Evolutionary conservation across 1,140 invertebrate genomes (phyloP).

Genomic region (Drosophila insularis): DNA sequence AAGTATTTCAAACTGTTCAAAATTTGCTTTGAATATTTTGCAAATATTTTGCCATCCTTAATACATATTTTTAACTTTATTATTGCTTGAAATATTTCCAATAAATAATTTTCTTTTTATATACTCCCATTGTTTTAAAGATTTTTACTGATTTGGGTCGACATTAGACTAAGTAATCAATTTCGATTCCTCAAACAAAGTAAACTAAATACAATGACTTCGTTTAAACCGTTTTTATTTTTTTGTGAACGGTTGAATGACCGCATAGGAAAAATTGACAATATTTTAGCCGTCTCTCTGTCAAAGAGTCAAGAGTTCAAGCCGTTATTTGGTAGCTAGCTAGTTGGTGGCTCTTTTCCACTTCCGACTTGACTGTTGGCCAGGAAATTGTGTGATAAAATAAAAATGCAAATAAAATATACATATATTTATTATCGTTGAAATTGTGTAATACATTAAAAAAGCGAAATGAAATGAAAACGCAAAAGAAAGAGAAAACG

Average conservation of each 20-base stretch:
- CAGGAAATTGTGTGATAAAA: slow-evolving; percentile 58
- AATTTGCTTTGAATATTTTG: no score
- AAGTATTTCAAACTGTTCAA: no score
- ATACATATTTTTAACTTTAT: no score
- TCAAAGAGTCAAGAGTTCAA: slow-evolving; percentile 58
- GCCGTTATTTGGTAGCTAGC: slow-evolving; percentile 30
- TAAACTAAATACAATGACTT: neutral
- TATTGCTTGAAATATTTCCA: no score
- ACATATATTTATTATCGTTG: slow-evolving; percentile 48
- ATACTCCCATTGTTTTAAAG: no score
- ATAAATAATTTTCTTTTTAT: no score
- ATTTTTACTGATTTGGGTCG: no score
- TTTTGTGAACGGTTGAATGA: slow-evolving; percentile 37
- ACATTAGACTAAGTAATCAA: no score
- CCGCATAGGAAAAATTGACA: slow-evolving; percentile 36
- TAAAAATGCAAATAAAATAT: slow-evolving; percentile 70
- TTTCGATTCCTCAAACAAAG: no score
- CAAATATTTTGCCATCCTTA: no score
- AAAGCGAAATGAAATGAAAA: slow-evolving; percentile 3
- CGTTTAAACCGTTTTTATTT: no score
- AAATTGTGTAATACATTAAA: slow-evolving; percentile 69
- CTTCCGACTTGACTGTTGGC: slow-evolving; percentile 20
- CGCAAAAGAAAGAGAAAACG: slow-evolving; percentile 55
- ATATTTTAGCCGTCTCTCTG: neutral
- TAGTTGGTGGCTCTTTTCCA: slow-evolving; percentile 30